Conservation (phyloP, 2,797 vertebrate genomes). For the Myripristis jacobus region DNA sequence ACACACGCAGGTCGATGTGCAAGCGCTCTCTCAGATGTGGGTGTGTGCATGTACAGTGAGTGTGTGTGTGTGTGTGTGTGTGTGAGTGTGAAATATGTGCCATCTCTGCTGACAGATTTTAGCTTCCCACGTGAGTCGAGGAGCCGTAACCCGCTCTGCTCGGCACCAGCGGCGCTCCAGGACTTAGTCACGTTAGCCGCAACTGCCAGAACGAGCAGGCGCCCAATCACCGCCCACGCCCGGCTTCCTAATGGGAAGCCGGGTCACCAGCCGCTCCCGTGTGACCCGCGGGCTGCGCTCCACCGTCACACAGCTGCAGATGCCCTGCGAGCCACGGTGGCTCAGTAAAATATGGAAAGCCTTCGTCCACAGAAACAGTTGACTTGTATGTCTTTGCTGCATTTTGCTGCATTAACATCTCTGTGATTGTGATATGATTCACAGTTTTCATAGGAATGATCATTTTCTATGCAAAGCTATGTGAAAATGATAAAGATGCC, state of each 20-base stretch:
- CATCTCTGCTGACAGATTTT: slow-evolving; percentile 42
- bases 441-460: too few species aligned
- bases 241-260: slow-evolving; percentile 18
- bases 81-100: slow-evolving; percentile 8
- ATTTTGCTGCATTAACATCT: too few species aligned
- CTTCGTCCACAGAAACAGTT: too few species aligned
- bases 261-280: slow-evolving; percentile 30
- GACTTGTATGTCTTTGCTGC: too few species aligned
- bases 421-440: too few species aligned
- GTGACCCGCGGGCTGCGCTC: too few species aligned
- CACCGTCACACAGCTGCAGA: too few species aligned
- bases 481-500: too few species aligned
- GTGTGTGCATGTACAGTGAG: too few species aligned
- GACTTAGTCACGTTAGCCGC: slow-evolving; percentile 17
- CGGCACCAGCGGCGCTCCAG: slow-evolving; percentile 13
- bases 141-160: slow-evolving; percentile 24
- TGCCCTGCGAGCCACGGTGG: too few species aligned
- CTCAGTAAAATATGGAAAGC: too few species aligned
- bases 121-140: slow-evolving; percentile 36
- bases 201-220: slow-evolving; percentile 26
- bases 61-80: background rate
- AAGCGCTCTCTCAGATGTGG: background rate
- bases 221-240: slow-evolving; percentile 25
- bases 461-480: too few species aligned
- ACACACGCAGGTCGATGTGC: background rate